These are phyloP conservation scores for Onychomys arenicola DNA, from an alignment of 2,797 vertebrate species.

Conservation along the genomic window DNA sequence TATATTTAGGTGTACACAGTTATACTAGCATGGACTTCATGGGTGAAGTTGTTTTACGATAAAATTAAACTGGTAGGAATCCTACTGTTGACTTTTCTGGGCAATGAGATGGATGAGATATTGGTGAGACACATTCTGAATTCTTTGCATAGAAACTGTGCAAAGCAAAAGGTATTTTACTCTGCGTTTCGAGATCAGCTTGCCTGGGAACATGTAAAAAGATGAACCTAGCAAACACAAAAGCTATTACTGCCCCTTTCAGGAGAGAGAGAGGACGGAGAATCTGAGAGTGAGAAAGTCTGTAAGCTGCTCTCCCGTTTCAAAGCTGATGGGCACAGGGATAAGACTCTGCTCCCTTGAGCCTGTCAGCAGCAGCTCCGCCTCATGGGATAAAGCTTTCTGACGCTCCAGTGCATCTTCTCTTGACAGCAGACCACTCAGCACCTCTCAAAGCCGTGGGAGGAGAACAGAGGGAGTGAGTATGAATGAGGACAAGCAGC, in stretches of 20 bases:
- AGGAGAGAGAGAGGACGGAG: neutral
- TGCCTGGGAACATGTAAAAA: constrained; percentile 2
- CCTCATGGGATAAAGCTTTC: neutral
- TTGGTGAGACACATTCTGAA: neutral
- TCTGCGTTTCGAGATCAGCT: neutral
- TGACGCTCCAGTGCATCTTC: neutral
- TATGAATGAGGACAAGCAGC: neutral
- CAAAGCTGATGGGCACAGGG: neutral
- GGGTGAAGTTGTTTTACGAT: neutral
- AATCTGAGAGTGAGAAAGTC: neutral
- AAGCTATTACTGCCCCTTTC: neutral
- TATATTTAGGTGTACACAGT: constrained; percentile 17
- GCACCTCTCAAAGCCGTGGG: neutral
- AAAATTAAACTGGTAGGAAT: neutral
- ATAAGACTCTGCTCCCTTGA: neutral
- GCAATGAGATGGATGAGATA: neutral
- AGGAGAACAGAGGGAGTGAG: rapidly evolving
- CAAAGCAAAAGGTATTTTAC: neutral
- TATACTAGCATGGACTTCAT: neutral
- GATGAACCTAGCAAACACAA: neutral
- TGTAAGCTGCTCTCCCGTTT: neutral
- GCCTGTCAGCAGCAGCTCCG: neutral
- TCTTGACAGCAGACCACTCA: neutral
- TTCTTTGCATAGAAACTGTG: neutral
- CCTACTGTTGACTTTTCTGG: neutral